Percentiles rank a stretch among this genome's conserved stretches.
Conservation (phyloP, 2,797 vertebrate genomes). For the Falco concolor region DNA sequence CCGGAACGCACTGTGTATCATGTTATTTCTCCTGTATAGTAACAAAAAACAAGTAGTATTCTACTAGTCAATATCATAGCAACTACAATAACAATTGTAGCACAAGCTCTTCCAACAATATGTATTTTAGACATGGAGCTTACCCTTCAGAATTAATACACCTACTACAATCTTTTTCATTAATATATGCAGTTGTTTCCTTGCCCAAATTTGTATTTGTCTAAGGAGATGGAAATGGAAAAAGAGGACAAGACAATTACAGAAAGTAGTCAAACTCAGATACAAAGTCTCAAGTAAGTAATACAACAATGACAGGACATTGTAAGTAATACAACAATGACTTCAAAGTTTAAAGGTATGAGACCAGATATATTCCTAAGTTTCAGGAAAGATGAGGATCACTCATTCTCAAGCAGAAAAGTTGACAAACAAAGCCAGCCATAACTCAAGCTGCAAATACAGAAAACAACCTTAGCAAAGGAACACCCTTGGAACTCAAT, state of each 20-base stretch:
- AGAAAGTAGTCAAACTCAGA: background rate
- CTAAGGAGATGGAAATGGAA: background rate
- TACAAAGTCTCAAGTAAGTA: background rate
- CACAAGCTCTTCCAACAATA: background rate
- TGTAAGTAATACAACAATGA: background rate
- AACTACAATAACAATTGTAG: background rate
- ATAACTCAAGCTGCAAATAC: background rate
- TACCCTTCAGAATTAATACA: background rate
- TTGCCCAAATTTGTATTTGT: background rate
- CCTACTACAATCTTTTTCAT: background rate
- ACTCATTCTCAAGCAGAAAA: background rate
- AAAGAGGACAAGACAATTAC: background rate
- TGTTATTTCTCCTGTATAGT: background rate
- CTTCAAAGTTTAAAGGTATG: background rate
- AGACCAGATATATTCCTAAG: background rate
- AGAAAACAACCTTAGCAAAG: background rate
- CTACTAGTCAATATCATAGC: background rate
- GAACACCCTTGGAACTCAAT: background rate
- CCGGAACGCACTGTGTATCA: background rate
- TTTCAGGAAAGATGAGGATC: background rate
- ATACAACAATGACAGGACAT: background rate
- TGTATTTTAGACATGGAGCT: background rate
- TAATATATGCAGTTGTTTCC: background rate
- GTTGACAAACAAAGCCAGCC: background rate
- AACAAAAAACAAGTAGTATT: background rate